Base-by-base conservation (phyloP, 2,888 invertebrate species). In the Zeuzera pyrina region DNA sequence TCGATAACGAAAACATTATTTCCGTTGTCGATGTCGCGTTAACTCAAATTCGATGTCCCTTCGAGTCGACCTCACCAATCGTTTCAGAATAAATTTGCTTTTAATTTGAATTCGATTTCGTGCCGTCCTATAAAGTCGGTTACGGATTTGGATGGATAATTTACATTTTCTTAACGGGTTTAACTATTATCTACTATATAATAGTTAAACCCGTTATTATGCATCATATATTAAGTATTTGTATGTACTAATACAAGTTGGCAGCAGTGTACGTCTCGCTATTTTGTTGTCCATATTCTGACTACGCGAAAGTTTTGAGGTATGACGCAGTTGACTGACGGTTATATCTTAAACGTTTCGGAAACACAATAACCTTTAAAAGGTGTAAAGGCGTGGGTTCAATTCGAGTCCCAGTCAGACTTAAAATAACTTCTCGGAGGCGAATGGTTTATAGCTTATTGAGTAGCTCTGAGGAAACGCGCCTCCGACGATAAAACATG, bases 381-480 rank as follows among this genome's bases (percentile, higher is more conserved):
- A 78, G 74, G 77, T 77, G 76, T 73, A 73, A 79, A 81, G 67
- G 69, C 71, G 71, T 72, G 71, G 69, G 69, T 58, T 65, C 64
- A 61, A 68, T 66, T 60, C 60, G 62, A 65, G 60, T 65, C 61
- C 62, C 65, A 60, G 68, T 48, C 66, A 50, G 62, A 66, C 65
- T 73, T 68, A 73, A 77, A 78, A 78, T 74, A 76, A 77, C 74
- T 78, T 73, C 73, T 74, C 65, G 71, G 70, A 74, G 74, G 67
- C 69, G 79, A 71, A 76, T 77, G 73, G 77, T 83, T 81, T 83
- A 83, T 79, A 73, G 81, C 81, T 79, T 79, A 81, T 81, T 81
- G 81, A 79, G 77, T 65, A 68, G 73, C 67, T 61, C 74, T 72
- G 78, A 76, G 73, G 76, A 72, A 70, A 69, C 68, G 72, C 73